Evolutionary conservation across 2,888 invertebrate genomes (phyloP).

Genomic region (Tiliacea citrago): DNA sequence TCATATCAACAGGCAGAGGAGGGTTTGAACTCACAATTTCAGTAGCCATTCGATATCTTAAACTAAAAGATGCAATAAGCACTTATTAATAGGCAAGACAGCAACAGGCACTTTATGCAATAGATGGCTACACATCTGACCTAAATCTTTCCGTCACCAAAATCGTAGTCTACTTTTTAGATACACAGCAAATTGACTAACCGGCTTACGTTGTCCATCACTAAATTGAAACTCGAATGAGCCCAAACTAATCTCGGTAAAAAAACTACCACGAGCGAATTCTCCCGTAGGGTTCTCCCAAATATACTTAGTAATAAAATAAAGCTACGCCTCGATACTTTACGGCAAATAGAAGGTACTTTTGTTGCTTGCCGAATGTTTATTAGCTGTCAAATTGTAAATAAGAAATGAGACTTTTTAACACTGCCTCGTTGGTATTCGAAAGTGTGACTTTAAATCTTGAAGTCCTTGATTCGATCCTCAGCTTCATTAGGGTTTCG

Average conservation of each 20-base stretch:
- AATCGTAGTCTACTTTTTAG: not conserved
- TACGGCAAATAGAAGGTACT: slow-evolving; percentile 17
- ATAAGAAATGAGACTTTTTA: slow-evolving; percentile 28
- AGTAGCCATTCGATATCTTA: not conserved
- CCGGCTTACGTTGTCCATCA: slow-evolving; percentile 31
- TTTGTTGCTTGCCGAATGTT: slow-evolving; percentile 23
- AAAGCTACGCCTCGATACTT: slow-evolving; percentile 23
- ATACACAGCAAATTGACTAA: slow-evolving; percentile 17
- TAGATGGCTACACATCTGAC: not conserved
- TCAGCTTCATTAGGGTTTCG: too few species aligned
- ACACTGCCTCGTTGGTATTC: not conserved
- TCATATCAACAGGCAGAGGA: not conserved
- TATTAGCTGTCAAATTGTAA: slow-evolving; percentile 29
- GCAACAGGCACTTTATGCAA: not conserved
- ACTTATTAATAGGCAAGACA: not conserved
- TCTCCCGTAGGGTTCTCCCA: slow-evolving; percentile 26
- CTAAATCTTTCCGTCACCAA: slow-evolving; percentile 7
- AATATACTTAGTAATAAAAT: slow-evolving; percentile 59
- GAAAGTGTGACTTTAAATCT: too few species aligned
- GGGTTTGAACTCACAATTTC: not conserved
- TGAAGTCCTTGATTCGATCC: too few species aligned
- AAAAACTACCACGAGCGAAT: slow-evolving; percentile 45
- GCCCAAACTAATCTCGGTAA: slow-evolving; percentile 55
- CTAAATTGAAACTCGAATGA: slow-evolving; percentile 52
- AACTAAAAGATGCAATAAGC: not conserved